Conservation (phyloP, 2,113 vertebrate genomes). For the Todiramphus saurophagus region DNA sequence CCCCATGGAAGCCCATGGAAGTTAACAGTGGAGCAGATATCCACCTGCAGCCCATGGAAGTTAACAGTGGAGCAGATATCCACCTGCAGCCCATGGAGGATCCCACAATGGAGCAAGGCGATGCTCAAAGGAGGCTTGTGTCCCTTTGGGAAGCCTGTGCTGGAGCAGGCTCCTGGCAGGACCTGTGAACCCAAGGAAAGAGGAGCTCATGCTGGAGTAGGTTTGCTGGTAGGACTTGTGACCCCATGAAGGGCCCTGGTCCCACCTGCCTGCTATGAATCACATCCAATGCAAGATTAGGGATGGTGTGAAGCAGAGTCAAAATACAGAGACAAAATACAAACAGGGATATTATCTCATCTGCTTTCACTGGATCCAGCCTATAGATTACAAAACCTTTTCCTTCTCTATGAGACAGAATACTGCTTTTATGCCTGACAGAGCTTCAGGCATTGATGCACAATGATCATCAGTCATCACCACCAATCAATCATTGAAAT, state of each 20-base stretch:
- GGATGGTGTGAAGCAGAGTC: background rate
- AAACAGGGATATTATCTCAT: background rate
- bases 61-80: too few relatives aligned
- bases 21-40: too few relatives aligned
- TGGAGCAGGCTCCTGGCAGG: background rate
- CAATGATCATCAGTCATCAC: constrained; percentile 32
- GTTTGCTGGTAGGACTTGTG: background rate
- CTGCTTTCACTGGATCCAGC: background rate
- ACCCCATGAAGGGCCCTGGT: background rate
- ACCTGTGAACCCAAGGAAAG: background rate
- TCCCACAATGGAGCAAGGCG: background rate
- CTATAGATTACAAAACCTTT: background rate
- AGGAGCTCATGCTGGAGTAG: background rate
- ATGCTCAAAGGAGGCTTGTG: background rate
- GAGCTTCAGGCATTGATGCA: background rate
- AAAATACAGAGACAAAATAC: background rate
- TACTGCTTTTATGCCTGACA: background rate
- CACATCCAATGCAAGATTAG: accelerated
- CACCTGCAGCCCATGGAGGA: too few relatives aligned
- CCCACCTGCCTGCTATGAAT: background rate
- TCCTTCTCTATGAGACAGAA: background rate
- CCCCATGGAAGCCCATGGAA: background rate
- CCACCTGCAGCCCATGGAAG: too few relatives aligned
- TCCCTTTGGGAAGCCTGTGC: background rate
- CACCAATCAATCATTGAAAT: constrained; percentile 50